Base-by-base conservation (phyloP, 2,113 vertebrate genomes). In the Zapus hudsonius region DNA sequence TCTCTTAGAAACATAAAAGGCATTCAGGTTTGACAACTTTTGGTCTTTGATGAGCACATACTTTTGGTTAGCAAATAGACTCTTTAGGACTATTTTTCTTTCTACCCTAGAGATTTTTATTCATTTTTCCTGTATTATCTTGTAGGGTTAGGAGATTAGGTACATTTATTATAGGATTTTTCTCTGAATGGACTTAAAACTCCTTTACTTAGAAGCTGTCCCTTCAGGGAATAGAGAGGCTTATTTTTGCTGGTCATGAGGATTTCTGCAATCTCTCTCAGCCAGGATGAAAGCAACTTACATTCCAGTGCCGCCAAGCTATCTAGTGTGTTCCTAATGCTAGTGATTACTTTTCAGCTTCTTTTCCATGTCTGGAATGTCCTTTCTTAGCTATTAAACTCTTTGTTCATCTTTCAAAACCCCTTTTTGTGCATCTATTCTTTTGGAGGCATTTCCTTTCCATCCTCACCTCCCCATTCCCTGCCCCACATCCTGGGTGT, bases 61-160 rank as follows among this genome's bases (percentile, higher is more conserved):
- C 19, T 93, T 92, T 84, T 86, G 72, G 74, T 40, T 76, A 61
- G 81, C 44, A 95, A 91, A 87, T 15, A 52, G 12, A 23, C 67
- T 84, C 75, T 67, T 20, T n/a, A 95, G 72, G 55, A 66, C 72
- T 76, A 66, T 94, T 95, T 95, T 73, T 94, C 91, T 85, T 87
- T 61, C 72, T 80, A 25, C 75, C 23, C 47, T 57, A n/a, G 87
- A 92, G 89, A 87, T 47, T 94, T n/a, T 94, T 47, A 63, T 81
- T 81, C 69, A 84, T 95, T 42, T 75, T 66, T 91, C 84, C 64
- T 89, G 25, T 84, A 83, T 92, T 95, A 84, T 87, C 61, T 84
- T 89, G 66, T 33, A 74, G 84, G 59, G 84, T 61, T 86, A 92
- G 87, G 44, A 0, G 40, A 91, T 94, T 95, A 95, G 44, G 85